Evolutionary conservation across 2,797 vertebrate genomes (phyloP).

Genomic region (Malacoraja senta): DNA sequence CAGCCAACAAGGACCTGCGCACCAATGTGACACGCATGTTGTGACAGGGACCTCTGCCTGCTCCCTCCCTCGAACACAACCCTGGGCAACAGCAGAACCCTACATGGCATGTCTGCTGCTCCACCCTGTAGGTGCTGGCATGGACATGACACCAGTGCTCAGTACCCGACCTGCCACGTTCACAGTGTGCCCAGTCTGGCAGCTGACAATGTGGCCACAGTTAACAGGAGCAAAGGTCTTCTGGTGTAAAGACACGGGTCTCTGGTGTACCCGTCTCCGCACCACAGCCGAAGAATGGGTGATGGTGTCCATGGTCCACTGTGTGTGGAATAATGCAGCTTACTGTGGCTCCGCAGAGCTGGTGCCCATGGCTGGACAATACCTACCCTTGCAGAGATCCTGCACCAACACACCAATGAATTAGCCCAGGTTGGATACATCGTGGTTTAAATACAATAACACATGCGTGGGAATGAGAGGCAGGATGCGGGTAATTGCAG

Average conservation of each 20-base stretch:
- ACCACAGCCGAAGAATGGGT: background rate
- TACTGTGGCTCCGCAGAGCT: background rate
- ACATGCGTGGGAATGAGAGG: background rate
- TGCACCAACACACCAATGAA: background rate
- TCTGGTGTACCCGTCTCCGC: background rate
- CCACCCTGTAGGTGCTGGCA: background rate
- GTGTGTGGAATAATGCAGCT: background rate
- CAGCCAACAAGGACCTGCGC: background rate
- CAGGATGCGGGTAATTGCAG: background rate
- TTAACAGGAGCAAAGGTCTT: background rate
- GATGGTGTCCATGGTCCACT: background rate
- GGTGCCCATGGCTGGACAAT: background rate
- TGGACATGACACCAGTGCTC: too few relatives aligned
- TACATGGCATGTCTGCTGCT: background rate
- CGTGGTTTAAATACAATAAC: background rate
- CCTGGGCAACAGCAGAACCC: background rate
- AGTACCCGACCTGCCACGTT: background rate
- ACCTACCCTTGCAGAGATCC: background rate
- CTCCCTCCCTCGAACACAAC: background rate
- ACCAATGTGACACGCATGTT: background rate
- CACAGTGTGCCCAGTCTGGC: too few relatives aligned
- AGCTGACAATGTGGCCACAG: background rate
- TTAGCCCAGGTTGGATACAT: background rate
- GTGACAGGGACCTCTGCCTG: background rate
- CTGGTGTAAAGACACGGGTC: background rate